Conservation (phyloP, 53 echinoderm and acorn worm species). For the Patiria pectinifera region DNA sequence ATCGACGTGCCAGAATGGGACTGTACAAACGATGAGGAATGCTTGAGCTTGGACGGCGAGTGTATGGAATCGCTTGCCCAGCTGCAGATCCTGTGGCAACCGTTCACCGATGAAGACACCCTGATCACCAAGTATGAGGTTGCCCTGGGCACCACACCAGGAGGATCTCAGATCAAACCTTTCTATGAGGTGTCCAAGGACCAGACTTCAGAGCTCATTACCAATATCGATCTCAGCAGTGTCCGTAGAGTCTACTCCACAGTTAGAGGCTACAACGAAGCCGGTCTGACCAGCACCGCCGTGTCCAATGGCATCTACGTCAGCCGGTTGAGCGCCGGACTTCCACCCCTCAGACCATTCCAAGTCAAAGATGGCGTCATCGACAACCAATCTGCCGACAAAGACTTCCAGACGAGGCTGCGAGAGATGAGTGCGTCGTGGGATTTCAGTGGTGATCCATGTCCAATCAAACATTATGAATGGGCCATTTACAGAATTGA, state of each 20-base stretch:
- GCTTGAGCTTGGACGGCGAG: conserved; percentile 29
- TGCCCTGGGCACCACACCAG: conserved; percentile 63
- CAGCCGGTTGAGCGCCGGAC: conserved; percentile 55
- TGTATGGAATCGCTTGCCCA: conserved; percentile 49
- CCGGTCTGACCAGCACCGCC: conserved; percentile 59
- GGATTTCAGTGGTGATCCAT: conserved; percentile 76
- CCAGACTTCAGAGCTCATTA: conserved; percentile 37
- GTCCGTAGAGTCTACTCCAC: conserved; percentile 45
- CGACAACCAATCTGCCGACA: conserved; percentile 1
- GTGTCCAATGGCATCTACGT: conserved; percentile 67
- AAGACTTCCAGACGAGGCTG: conserved; percentile 60
- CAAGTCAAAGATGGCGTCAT: conserved; percentile 58
- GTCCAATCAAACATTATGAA: conserved; percentile 59
- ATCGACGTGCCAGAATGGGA: background rate
- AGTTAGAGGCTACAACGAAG: conserved; percentile 65
- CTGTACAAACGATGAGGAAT: conserved; percentile 6
- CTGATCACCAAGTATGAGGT: conserved; percentile 56
- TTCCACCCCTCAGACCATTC: conserved; percentile 57
- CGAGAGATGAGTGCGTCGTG: conserved; percentile 49
- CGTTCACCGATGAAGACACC: conserved; percentile 62
- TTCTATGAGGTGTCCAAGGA: conserved; percentile 13
- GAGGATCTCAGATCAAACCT: conserved; percentile 53
- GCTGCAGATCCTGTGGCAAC: conserved; percentile 54
- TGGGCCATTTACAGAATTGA: conserved; percentile 74
- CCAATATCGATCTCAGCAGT: conserved; percentile 32